phyloP scores from a whole-genome alignment of 2,797 vertebrate genomes.

The Takifugu ocellatus region DNA sequence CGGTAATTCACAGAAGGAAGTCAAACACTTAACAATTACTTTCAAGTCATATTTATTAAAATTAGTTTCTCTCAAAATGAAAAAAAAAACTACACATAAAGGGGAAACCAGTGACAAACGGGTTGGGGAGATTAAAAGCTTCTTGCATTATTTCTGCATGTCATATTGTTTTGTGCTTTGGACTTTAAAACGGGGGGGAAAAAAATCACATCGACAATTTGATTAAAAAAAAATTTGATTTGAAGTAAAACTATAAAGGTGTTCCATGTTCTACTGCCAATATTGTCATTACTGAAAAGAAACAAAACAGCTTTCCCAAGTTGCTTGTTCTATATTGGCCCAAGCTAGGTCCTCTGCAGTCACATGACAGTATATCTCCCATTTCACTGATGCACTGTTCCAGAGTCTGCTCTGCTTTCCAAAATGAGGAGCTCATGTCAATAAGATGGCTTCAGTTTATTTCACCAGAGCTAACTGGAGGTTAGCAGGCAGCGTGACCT shows the following conservation, averaged over 20 bases:
- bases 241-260: constrained; percentile 55
- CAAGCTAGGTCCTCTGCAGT: constrained; percentile 36
- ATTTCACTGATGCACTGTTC: constrained; percentile 37
- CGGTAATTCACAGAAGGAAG: constrained; percentile 20
- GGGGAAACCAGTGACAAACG: constrained; percentile 43
- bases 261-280: constrained; percentile 53
- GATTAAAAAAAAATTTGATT: constrained; percentile 47
- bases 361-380: constrained; percentile 36
- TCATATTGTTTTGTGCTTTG: constrained; percentile 77
- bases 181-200: constrained; percentile 64
- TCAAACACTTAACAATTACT: constrained; percentile 45
- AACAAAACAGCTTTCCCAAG: constrained; percentile 50
- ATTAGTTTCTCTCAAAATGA: constrained; percentile 39
- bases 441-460: constrained; percentile 34
- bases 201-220: constrained; percentile 46
- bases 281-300: constrained; percentile 53
- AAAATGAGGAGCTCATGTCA: constrained; percentile 44
- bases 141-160: constrained; percentile 53
- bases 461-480: constrained; percentile 16
- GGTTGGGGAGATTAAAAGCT: constrained; percentile 51
- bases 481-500: constrained; percentile 14
- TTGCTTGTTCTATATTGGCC: constrained; percentile 46
- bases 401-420: constrained; percentile 36
- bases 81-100: constrained; percentile 31
- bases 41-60: constrained; percentile 68